Base-by-base conservation (phyloP, 2,113 vertebrate species). In the Alosa alosa region DNA sequence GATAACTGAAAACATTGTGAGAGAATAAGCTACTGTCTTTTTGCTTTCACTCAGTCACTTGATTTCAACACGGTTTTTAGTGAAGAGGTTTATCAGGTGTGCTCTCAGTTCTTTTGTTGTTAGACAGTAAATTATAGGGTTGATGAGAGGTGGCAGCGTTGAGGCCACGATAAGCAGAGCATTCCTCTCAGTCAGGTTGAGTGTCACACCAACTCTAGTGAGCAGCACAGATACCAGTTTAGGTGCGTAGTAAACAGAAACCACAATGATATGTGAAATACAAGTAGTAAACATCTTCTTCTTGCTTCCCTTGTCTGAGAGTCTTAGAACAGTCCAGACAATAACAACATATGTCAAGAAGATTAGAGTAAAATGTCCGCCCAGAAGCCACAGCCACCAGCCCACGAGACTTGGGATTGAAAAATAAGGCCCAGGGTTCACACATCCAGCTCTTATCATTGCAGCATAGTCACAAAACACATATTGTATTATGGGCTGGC, bases 391-490 rank as follows among this genome's bases (percentile, higher is more conserved):
- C 31, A 87, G 6, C n/a, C 1, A 41, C 64, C 6, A 31, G 8
- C 4, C 6, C 3, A 88, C 0, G 0, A 50, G 7, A 7, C 68
- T 8, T 10, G 68, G 13, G 4, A 81, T 9, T 0, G 45, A 0
- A 47, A 86, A 88, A 13, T 88, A 89, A 10, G 84, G 83, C 46
- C 86, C 89, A 82, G 90, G 86, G 78, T 91, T 81, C 15, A 88
- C 86, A 84, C 90, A 91, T 39, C 88, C 84, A 1, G 87, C 83
- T 81, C 88, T 83, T 9, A 91, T 25, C 44, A 90, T 10, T 3
- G 85, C 83, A 0, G 86, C 10, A 82, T 88, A 89, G 36, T 84
- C 46, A 85, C 90, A 91, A 55, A 87, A 90, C 0, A 86, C 68
- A 25, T 86, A 90, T 84, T 0, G 83, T 1, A 89, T 82, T 11